phyloP scores from a whole-genome alignment of 2,888 invertebrate genomes.

The Caenorhabditis macrosperma region DNA sequence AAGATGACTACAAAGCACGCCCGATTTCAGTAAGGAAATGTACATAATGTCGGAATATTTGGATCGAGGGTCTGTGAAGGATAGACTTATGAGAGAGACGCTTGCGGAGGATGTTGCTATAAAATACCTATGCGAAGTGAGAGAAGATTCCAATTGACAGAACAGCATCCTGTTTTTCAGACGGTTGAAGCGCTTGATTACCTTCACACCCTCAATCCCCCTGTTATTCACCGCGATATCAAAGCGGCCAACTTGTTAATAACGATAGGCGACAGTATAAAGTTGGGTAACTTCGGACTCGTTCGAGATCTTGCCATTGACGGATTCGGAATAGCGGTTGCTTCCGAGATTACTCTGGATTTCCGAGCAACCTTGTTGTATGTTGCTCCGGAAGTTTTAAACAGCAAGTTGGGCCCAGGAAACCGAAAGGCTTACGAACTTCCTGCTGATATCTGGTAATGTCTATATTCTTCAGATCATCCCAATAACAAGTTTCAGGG shows the following conservation, averaged over 20 bases:
- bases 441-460: conserved; percentile 71
- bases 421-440: conserved; percentile 66
- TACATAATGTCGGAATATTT: conserved; percentile 69
- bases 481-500: too few relatives aligned
- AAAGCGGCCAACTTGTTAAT: conserved; percentile 73
- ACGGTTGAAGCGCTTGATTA: conserved; percentile 67
- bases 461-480: not conserved
- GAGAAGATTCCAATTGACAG: not conserved
- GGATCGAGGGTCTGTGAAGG: conserved; percentile 67
- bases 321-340: conserved; percentile 71
- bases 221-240: conserved; percentile 69
- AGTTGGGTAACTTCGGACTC: conserved; percentile 72
- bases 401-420: conserved; percentile 67
- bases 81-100: conserved; percentile 57
- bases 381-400: conserved; percentile 71
- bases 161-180: conserved; percentile 25
- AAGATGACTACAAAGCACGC: not conserved
- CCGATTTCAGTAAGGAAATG: conserved; percentile 51
- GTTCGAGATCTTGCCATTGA: conserved; percentile 71
- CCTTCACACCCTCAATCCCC: conserved; percentile 63
- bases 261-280: conserved; percentile 65
- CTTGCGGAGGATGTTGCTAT: conserved; percentile 65
- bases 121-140: conserved; percentile 65
- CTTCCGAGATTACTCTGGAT: conserved; percentile 69
- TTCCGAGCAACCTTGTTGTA: conserved; percentile 70